Percentiles rank a stretch among this genome's conserved stretches.
phyloP scores from a whole-genome alignment of 2,113 vertebrate genomes.

The Baryphthengus martii region DNA sequence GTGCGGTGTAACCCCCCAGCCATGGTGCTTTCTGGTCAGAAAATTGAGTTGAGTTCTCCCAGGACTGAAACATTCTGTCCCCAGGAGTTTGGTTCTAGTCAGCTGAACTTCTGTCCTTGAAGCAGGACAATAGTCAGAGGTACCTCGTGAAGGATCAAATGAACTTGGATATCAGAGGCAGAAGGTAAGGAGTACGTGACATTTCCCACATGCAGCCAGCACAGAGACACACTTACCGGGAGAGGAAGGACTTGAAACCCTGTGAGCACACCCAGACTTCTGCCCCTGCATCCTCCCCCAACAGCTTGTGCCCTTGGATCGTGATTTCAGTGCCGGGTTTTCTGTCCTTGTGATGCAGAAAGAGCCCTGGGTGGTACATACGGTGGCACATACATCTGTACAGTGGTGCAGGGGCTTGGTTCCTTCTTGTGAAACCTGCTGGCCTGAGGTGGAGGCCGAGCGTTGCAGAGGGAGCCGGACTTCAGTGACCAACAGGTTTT shows the following conservation, averaged over 20 bases:
- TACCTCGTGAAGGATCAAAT: background rate
- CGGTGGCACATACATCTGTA: too few relatives aligned
- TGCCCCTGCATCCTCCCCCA: background rate
- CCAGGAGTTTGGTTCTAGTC: background rate
- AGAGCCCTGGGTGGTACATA: too few relatives aligned
- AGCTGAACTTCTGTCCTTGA: background rate
- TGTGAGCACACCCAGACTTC: background rate
- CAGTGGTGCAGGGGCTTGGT: background rate
- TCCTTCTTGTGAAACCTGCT: background rate
- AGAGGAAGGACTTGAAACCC: background rate
- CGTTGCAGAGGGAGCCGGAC: accelerated
- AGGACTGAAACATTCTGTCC: background rate
- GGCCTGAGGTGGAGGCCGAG: background rate
- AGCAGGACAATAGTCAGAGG: background rate
- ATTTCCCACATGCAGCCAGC: accelerated
- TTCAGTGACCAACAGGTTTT: background rate
- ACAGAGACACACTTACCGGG: background rate
- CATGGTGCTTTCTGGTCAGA: background rate
- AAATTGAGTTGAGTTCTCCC: background rate
- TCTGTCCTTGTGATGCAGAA: background rate
- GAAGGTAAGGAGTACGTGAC: background rate
- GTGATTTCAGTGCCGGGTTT: background rate
- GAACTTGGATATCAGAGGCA: background rate
- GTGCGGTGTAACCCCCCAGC: too few relatives aligned
- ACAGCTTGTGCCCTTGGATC: background rate